Evolutionary conservation across 2,113 vertebrate species (phyloP).

Genomic region (Steatornis caripensis): DNA sequence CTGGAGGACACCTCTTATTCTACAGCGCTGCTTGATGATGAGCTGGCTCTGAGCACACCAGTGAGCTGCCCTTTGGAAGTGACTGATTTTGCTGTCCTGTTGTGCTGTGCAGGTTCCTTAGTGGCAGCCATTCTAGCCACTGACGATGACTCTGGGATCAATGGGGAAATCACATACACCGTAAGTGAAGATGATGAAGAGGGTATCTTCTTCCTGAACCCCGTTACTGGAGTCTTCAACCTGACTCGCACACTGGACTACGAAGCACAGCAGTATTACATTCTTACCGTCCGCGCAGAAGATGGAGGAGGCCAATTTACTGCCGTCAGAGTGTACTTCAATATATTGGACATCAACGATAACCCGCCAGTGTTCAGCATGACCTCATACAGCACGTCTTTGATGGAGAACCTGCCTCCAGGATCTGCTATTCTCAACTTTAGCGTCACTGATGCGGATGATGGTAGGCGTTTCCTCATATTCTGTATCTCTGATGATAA

Average conservation of each 20-base stretch:
- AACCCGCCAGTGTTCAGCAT: conserved; percentile 84
- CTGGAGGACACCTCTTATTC: neutral
- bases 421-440: conserved; percentile 83
- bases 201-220: conserved; percentile 88
- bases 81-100: neutral
- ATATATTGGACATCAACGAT: conserved; percentile 91
- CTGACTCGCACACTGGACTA: conserved; percentile 87
- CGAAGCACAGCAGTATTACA: conserved; percentile 87
- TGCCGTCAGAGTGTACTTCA: conserved; percentile 89
- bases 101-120: conserved; percentile 79
- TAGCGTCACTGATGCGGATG: conserved; percentile 84
- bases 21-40: neutral
- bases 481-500: neutral
- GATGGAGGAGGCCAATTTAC: conserved; percentile 89
- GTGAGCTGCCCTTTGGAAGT: neutral
- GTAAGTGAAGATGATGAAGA: conserved; percentile 92
- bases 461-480: conserved; percentile 73
- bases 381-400: conserved; percentile 80
- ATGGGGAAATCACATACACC: conserved; percentile 92
- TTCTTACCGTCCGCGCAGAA: conserved; percentile 82
- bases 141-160: conserved; percentile 88
- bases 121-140: conserved; percentile 93
- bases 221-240: conserved; percentile 93
- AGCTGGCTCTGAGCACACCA: neutral
- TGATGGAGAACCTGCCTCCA: conserved; percentile 83